These are phyloP conservation scores for Cirrhinus molitorella DNA, from an alignment of 2,797 vertebrate genomes.

Conservation along the genomic window DNA sequence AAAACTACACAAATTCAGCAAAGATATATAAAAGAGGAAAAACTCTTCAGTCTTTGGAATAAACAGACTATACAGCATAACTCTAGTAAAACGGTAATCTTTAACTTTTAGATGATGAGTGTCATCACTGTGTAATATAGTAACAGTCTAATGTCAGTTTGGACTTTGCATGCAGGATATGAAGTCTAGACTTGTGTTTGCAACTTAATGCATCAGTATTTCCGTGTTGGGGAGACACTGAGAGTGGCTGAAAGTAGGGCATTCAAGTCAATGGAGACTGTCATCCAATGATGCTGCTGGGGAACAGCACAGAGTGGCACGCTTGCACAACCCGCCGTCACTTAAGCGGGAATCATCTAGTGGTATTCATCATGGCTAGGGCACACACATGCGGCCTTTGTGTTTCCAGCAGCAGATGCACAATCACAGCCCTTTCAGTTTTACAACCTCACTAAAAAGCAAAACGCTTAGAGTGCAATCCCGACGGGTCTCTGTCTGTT, in stretches of 20 bases:
- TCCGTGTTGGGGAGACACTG: conserved; percentile 7
- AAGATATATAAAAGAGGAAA: neutral
- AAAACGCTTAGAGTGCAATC: conserved; percentile 65
- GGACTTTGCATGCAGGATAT: neutral
- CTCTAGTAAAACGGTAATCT: neutral
- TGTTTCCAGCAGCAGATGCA: conserved; percentile 62
- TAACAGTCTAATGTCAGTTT: neutral
- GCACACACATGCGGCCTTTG: conserved; percentile 66
- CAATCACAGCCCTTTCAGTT: conserved; percentile 65
- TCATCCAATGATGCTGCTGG: conserved; percentile 62
- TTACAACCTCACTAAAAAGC: conserved; percentile 29
- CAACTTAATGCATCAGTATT: conserved; percentile 5
- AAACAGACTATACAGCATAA: neutral
- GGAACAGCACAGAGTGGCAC: conserved; percentile 74
- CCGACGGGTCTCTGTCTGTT: conserved; percentile 22
- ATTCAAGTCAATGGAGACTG: conserved; percentile 51
- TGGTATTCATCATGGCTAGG: conserved; percentile 60
- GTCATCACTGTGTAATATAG: neutral
- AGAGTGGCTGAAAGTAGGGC: conserved; percentile 56
- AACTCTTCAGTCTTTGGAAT: neutral
- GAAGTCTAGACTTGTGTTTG: neutral
- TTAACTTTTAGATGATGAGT: neutral
- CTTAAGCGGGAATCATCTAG: conserved; percentile 67
- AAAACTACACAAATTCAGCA: neutral
- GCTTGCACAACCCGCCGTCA: conserved; percentile 71